Evolutionary conservation across 2,113 vertebrate genomes (phyloP).

Genomic region (Panthera tigris): DNA sequence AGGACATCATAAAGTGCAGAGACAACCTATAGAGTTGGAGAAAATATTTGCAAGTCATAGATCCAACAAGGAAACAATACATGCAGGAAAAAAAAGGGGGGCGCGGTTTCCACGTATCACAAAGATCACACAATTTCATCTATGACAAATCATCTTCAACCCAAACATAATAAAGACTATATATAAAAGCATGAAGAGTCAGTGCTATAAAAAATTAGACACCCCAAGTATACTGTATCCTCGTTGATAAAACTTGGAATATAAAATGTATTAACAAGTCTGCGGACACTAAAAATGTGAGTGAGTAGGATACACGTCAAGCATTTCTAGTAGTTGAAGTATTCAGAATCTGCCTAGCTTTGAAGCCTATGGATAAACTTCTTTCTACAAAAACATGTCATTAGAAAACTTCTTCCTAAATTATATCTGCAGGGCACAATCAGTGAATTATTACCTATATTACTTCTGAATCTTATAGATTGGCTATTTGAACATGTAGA

Average conservation of each 20-base stretch:
- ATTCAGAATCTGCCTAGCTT: background rate
- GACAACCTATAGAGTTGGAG: background rate
- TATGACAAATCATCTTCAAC: background rate
- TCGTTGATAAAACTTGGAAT: background rate
- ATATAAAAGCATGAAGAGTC: background rate
- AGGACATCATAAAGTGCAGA: background rate
- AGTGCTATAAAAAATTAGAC: background rate
- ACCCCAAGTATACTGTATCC: background rate
- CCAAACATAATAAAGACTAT: background rate
- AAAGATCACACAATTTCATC: background rate
- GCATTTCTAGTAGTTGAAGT: background rate
- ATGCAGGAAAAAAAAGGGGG: background rate
- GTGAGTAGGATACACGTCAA: background rate
- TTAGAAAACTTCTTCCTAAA: background rate
- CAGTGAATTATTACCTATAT: background rate
- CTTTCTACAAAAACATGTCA: background rate
- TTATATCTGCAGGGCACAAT: background rate
- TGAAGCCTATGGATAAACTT: background rate
- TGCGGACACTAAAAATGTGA: background rate
- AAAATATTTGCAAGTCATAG: background rate
- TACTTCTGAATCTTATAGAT: background rate
- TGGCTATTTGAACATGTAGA: background rate
- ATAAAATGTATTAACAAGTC: background rate
- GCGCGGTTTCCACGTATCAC: background rate
- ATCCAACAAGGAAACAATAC: background rate